A percentile compares a stretch with the other conserved stretches of the same genome.
Evolutionary conservation across 2,797 vertebrate species (phyloP).

Genomic region (Anabacerthia variegaticeps): DNA sequence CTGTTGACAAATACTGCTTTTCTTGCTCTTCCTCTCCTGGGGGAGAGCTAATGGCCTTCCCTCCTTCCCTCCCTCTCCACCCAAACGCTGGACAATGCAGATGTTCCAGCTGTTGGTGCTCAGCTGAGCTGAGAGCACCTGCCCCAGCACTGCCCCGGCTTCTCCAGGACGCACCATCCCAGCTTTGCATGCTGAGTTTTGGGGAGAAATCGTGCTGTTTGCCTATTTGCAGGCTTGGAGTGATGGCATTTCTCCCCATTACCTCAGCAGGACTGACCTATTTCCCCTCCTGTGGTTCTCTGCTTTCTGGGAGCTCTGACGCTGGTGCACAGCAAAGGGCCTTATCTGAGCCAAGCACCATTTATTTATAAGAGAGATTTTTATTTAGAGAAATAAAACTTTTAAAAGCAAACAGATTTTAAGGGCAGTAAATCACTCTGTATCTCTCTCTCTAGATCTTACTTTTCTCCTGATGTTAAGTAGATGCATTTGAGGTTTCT

Average conservation of each 20-base stretch:
- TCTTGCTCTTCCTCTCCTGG: not conserved
- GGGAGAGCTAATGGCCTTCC: not conserved
- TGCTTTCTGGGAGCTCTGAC: not conserved
- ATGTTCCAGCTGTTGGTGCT: not conserved
- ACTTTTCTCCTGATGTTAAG: not conserved
- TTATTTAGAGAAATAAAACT: not conserved
- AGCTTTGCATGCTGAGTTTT: not conserved
- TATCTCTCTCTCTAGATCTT: not conserved
- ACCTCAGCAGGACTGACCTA: not conserved
- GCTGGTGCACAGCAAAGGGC: not conserved
- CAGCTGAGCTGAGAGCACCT: not conserved
- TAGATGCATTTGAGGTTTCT: not conserved
- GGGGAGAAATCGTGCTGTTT: not conserved
- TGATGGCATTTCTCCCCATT: not conserved
- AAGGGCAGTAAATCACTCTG: not conserved
- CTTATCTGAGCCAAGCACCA: not conserved
- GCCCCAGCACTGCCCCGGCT: not conserved
- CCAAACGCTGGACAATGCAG: rapidly evolving
- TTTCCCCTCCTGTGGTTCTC: not conserved
- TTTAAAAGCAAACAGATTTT: constrained; percentile 10
- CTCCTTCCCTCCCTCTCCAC: not conserved
- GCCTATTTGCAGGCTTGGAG: not conserved
- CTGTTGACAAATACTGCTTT: not conserved
- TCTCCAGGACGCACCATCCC: not conserved
- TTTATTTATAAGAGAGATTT: not conserved